A percentile compares a stretch with the other conserved stretches of the same genome.
Conservation (phyloP, 2,113 vertebrate species). For the Hypocryptadius cinnamomeus region DNA sequence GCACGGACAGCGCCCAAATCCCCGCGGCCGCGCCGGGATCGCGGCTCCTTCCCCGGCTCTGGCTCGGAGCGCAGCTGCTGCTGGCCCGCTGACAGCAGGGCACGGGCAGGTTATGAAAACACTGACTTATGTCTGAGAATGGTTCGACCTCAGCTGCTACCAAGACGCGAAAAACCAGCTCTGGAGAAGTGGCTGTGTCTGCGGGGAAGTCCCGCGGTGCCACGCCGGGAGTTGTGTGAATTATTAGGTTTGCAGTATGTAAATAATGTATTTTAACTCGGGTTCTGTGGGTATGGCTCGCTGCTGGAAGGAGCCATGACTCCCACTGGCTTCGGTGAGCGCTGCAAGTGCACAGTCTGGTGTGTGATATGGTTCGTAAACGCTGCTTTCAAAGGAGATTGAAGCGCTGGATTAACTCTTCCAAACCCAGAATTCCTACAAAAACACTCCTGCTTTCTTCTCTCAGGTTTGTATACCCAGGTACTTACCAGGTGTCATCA, state of each 20-base stretch:
- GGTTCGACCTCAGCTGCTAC: conserved; percentile 36
- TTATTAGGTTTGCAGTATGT: not conserved
- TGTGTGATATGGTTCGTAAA: not conserved
- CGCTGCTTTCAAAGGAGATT: not conserved
- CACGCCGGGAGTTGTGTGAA: not conserved
- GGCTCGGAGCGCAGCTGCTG: conserved; percentile 1
- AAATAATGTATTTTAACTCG: not conserved
- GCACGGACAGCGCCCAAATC: not conserved
- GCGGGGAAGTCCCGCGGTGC: not conserved
- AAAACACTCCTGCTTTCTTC: not conserved
- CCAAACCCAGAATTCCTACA: not conserved
- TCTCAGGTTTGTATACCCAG: not conserved
- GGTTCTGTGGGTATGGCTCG: not conserved
- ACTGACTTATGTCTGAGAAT: not conserved
- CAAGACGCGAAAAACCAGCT: not conserved
- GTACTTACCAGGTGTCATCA: not conserved
- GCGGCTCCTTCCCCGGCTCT: not conserved
- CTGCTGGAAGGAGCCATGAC: not conserved
- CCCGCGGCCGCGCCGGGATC: not conserved
- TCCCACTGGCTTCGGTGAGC: not conserved
- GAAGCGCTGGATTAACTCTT: not conserved
- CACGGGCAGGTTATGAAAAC: conserved; percentile 48
- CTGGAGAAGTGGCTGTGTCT: not conserved
- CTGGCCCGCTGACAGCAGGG: not conserved
- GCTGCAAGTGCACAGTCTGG: not conserved